Base-by-base conservation (phyloP, 2,888 invertebrate genomes). In the Drymonia ruficornis region DNA sequence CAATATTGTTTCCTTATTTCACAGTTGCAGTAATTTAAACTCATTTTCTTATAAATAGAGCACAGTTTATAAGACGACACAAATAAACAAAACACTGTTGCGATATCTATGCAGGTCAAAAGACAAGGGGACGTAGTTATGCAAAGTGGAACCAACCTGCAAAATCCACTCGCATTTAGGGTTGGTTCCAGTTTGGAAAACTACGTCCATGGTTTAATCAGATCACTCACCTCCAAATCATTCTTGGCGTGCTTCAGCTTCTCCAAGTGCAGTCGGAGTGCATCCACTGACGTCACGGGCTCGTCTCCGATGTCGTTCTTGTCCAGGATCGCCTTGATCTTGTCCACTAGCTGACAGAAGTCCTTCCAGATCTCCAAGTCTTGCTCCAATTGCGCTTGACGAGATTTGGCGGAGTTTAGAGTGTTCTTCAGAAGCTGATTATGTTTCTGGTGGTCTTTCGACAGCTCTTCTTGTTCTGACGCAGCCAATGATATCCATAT, bases 341-440 rank as follows among this genome's bases (percentile, higher is more conserved):
- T 96, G 54, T 97, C 96, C 75, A 96, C 93, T 19, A 95, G 94
- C 73, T 96, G 95, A 57, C 95, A 95, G 84, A 97, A 98, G 77
- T 97, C 96, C 75, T 96, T 96, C 97, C 98, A 98, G 52, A 96
- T 95, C 70, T 96, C 96, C 12, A 96, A 93, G 69, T 97, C 96
- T 81, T 97, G 96, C 77, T 98, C 97, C 59, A 98, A 84, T 59
- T 95, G 95, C 0, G 96, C 96, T 74, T 95, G 95, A 63, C 96
- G 95, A 0, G 96, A 96, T 73, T 97, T 96, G 0, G 98, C 98
- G 3, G 96, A 95, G 77, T 97, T 96, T 63, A 97, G 85, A 0
- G 96, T 97, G 68, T 97, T 97, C 79, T 97, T 96, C 67, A 98
- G 82, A 38, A 96, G 86, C 71, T 97, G 97, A 43, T 96, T 97